A percentile compares a stretch with the other conserved stretches of the same genome.
phyloP scores from a whole-genome alignment of 2,797 vertebrate species.

The Synaphobranchus kaupii region DNA sequence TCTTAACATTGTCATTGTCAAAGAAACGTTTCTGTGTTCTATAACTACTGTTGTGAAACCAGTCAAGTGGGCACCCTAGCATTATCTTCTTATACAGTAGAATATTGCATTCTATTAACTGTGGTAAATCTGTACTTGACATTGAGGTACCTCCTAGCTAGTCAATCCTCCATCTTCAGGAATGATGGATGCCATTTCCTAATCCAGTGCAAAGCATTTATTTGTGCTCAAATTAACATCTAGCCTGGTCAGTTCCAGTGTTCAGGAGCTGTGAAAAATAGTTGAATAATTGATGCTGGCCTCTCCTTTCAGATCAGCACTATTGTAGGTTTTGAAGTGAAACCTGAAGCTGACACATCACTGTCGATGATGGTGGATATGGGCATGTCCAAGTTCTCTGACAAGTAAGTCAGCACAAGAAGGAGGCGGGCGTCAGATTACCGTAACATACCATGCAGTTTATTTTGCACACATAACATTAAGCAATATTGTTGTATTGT shows the following conservation, averaged over 20 bases:
- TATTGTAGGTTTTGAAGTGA: conserved; percentile 78
- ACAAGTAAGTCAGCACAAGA: conserved; percentile 73
- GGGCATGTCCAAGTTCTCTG: conserved; percentile 75
- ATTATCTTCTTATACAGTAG: background rate
- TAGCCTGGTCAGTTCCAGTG: conserved; percentile 14
- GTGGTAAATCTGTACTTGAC: background rate
- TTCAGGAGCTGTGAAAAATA: conserved; percentile 29
- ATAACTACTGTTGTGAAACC: background rate
- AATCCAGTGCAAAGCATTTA: background rate
- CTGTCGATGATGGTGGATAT: conserved; percentile 81
- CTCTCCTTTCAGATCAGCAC: conserved; percentile 79
- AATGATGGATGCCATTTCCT: background rate
- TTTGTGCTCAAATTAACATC: background rate
- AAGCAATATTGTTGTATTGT: background rate
- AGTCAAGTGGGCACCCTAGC: background rate
- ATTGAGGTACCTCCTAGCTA: background rate
- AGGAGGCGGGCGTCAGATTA: background rate
- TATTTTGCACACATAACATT: background rate
- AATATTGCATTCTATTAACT: background rate
- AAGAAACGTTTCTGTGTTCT: background rate
- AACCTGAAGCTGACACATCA: conserved; percentile 71
- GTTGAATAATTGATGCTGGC: conserved; percentile 44
- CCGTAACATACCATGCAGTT: background rate
- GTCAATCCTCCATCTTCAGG: background rate
- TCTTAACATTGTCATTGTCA: background rate